Evolutionary conservation across 2,797 vertebrate genomes (phyloP).

Genomic region (Sebastes minor): DNA sequence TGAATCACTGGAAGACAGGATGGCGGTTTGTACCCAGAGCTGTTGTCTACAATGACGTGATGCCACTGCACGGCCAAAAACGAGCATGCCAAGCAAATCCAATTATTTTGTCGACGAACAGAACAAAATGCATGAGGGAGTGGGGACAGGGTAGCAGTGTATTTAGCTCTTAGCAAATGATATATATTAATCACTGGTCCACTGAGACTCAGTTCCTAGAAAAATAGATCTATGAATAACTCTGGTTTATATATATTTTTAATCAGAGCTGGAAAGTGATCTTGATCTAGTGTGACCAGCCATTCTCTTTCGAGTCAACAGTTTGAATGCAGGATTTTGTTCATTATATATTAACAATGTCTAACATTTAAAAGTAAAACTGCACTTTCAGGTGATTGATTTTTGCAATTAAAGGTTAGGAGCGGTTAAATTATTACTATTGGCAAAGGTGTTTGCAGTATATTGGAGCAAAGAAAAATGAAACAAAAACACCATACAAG

Average conservation of each 20-base stretch:
- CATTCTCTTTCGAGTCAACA: background rate
- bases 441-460: background rate
- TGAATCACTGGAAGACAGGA: background rate
- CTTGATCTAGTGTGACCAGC: background rate
- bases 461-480: background rate
- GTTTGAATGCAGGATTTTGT: background rate
- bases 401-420: background rate
- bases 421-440: background rate
- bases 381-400: background rate
- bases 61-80: background rate
- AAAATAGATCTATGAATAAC: background rate
- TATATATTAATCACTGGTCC: background rate
- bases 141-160: background rate
- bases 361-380: slow-evolving; percentile 12
- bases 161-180: background rate
- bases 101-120: background rate
- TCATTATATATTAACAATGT: background rate
- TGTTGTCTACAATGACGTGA: background rate
- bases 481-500: background rate
- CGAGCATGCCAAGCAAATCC: background rate
- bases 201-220: background rate
- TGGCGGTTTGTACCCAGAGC: background rate
- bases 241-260: background rate
- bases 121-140: background rate
- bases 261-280: background rate